phyloP scores from a whole-genome alignment of 2,113 vertebrate genomes.

The Alectura lathami region DNA sequence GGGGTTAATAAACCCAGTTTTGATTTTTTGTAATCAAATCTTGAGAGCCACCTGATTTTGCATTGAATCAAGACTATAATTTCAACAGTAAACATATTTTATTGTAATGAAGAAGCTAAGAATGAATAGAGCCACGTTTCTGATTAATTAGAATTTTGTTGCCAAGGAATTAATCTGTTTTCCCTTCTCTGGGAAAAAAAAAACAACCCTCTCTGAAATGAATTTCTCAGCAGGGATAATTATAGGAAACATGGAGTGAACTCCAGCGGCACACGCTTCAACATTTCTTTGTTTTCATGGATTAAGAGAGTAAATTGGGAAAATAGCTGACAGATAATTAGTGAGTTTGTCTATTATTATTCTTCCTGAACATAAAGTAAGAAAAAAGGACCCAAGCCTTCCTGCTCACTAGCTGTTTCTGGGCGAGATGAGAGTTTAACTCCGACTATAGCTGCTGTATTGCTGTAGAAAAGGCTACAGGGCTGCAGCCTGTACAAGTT shows the following conservation, averaged over 20 bases:
- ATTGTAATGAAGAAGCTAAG: constrained; percentile 41
- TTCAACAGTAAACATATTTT: constrained; percentile 54
- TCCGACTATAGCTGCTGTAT: neutral
- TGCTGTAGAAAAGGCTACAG: neutral
- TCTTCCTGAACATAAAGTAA: neutral
- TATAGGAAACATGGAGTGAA: constrained; percentile 63
- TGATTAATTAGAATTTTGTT: constrained; percentile 78
- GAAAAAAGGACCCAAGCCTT: neutral
- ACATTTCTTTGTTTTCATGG: constrained; percentile 13
- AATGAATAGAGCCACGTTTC: constrained; percentile 56
- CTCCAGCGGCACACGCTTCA: constrained; percentile 49
- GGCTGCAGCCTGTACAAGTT: neutral
- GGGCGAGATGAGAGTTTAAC: neutral
- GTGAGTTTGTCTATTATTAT: neutral
- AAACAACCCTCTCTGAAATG: constrained; percentile 35
- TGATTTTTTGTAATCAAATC: constrained; percentile 59
- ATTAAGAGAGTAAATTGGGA: neutral
- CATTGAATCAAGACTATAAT: constrained; percentile 3
- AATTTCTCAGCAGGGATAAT: constrained; percentile 70
- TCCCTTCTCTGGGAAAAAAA: constrained; percentile 25
- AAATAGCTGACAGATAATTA: neutral
- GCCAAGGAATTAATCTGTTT: constrained; percentile 76
- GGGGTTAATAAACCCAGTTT: constrained; percentile 42
- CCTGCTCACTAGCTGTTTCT: neutral
- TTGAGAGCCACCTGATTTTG: constrained; percentile 47